Conservation (phyloP, 2,888 invertebrate species). For the Lamellibrachia satsuma region DNA sequence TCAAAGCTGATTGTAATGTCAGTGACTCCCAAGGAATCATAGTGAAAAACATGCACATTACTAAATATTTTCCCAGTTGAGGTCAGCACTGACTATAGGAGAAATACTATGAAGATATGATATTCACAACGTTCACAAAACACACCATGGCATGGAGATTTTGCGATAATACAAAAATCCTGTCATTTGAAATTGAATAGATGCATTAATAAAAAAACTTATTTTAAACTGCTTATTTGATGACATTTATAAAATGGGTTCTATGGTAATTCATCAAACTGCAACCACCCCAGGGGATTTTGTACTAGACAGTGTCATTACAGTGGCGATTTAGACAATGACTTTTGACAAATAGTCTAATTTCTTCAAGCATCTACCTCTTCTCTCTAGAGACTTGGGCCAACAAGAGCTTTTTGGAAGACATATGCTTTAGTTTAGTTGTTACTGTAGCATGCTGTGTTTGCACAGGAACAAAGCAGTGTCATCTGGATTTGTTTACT, state of each 20-base stretch:
- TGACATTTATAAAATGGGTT: background rate
- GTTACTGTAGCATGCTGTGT: background rate
- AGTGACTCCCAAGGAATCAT: background rate
- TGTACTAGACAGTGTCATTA: background rate
- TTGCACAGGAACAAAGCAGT: background rate
- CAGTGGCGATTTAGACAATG: background rate
- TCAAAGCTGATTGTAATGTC: background rate
- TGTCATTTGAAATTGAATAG: too few species aligned
- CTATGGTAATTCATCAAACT: background rate
- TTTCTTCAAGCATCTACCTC: background rate
- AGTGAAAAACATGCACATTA: background rate
- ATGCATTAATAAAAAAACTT: background rate
- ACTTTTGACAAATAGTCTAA: conserved; percentile 13
- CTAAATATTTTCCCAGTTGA: background rate
- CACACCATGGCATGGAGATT: background rate
- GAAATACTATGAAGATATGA: background rate
- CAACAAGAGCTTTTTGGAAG: background rate
- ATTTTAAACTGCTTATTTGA: background rate
- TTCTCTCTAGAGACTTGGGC: background rate
- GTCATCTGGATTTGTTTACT: background rate
- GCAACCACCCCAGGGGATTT: background rate
- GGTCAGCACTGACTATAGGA: background rate
- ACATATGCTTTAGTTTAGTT: background rate
- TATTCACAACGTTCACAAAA: background rate
- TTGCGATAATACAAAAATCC: background rate